Evolutionary conservation across 1,140 invertebrate species (phyloP).

Genomic region (Tetramorium simillimum): DNA sequence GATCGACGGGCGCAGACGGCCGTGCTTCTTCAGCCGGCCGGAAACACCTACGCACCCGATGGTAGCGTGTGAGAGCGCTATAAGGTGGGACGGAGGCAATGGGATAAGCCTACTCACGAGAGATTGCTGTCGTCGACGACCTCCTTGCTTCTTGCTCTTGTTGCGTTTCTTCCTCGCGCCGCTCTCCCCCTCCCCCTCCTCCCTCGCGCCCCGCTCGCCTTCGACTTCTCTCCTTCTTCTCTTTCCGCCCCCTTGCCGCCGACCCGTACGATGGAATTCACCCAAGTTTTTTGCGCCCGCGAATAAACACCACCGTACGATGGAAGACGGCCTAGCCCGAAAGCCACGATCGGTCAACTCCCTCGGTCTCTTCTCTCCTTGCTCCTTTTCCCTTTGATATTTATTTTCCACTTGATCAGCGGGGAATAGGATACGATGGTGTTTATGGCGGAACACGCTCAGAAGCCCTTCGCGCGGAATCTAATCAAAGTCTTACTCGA

Average conservation of each 20-base stretch:
- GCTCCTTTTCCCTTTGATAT: conserved; percentile 36
- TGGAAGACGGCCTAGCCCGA: conserved; percentile 54
- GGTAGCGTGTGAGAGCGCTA: conserved; percentile 68
- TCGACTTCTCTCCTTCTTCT: conserved; percentile 29
- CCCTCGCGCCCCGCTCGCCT: conserved; percentile 20
- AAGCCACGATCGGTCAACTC: conserved; percentile 35
- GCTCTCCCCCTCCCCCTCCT: background rate
- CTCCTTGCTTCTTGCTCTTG: conserved; percentile 55
- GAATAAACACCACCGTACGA: conserved; percentile 48
- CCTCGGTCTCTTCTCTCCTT: background rate
- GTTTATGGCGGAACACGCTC: conserved; percentile 22
- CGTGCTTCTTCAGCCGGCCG: conserved; percentile 71
- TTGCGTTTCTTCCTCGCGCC: conserved; percentile 34
- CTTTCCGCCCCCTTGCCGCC: conserved; percentile 2
- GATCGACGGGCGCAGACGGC: conserved; percentile 66
- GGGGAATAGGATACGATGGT: background rate
- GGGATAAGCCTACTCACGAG: conserved; percentile 61
- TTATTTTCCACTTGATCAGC: conserved; percentile 33
- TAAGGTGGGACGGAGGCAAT: conserved; percentile 68
- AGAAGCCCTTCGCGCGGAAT: conserved; percentile 3
- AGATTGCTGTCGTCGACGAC: conserved; percentile 61
- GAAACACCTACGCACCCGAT: conserved; percentile 75
- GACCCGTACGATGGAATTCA: conserved; percentile 54
- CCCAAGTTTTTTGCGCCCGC: conserved; percentile 53
- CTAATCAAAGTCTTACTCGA: conserved; percentile 22